These are phyloP conservation scores for Zeus faber DNA, from an alignment of 2,113 vertebrate genomes.

Conservation along the genomic window DNA sequence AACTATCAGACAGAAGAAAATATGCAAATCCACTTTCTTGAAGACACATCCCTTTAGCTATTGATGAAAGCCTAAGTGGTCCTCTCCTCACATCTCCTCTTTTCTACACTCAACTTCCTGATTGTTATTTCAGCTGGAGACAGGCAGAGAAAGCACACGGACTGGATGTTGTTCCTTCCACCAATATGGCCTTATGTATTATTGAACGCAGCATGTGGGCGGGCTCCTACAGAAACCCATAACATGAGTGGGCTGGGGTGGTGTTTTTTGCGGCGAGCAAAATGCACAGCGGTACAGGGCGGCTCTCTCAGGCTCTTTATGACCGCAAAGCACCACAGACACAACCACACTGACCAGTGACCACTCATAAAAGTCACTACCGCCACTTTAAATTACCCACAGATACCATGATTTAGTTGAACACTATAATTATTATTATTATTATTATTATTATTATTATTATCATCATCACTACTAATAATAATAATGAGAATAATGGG, in stretches of 20 bases:
- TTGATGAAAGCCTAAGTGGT: conserved; percentile 76
- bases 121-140: conserved; percentile 63
- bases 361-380: no score
- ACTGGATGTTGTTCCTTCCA: conserved; percentile 33
- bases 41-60: conserved; percentile 67
- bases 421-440: no score
- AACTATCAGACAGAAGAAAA: neutral
- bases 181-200: conserved; percentile 52
- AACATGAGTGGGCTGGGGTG: conserved; percentile 21
- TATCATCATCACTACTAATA: no score
- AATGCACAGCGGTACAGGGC: no score
- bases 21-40: no score
- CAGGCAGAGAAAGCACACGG: conserved; percentile 23
- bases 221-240: conserved; percentile 37
- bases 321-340: conserved; percentile 38
- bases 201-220: conserved; percentile 61
- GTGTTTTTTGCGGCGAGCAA: no score
- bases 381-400: no score
- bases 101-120: conserved; percentile 47
- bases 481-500: no score
- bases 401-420: no score
- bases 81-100: conserved; percentile 53
- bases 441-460: no score
- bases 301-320: conserved; percentile 2
- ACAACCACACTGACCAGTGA: neutral